Conservation (phyloP, 2,888 invertebrate genomes). For the Ichneumon xanthorius region DNA sequence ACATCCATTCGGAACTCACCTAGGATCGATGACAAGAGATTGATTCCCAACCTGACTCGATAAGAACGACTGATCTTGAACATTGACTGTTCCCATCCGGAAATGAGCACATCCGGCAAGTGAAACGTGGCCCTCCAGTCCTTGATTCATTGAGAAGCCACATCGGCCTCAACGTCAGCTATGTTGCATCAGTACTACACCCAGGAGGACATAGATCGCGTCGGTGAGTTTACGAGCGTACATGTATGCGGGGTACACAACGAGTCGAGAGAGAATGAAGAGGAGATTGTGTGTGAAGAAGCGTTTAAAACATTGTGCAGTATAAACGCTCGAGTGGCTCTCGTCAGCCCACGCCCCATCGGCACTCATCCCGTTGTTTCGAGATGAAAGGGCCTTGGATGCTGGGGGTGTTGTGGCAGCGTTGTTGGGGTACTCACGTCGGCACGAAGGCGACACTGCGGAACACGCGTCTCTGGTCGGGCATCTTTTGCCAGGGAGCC, state of each 20-base stretch:
- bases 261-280: constrained; percentile 33
- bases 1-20: neutral
- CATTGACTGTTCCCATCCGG: neutral
- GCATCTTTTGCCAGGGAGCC: neutral
- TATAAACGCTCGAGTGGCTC: constrained; percentile 26
- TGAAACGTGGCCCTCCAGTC: constrained; percentile 3
- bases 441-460: constrained; percentile 11
- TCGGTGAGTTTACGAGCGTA: constrained; percentile 75
- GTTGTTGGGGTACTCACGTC: neutral
- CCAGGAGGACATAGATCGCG: constrained; percentile 81
- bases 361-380: constrained; percentile 32
- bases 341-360: constrained; percentile 24
- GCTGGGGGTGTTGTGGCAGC: neutral
- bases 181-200: constrained; percentile 81
- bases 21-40: neutral
- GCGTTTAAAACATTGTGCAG: constrained; percentile 37
- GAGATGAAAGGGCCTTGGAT: constrained; percentile 38
- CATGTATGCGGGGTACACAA: constrained; percentile 1
- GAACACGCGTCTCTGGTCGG: constrained; percentile 9
- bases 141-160: neutral
- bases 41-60: neutral
- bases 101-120: neutral
- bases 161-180: constrained; percentile 51
- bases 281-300: constrained; percentile 18
- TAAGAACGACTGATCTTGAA: neutral